A percentile compares a stretch with the other conserved stretches of the same genome.
These are phyloP conservation scores for Pseudorhombus dupliciocellatus DNA, from an alignment of 2,113 vertebrate species.

Conservation along the genomic window DNA sequence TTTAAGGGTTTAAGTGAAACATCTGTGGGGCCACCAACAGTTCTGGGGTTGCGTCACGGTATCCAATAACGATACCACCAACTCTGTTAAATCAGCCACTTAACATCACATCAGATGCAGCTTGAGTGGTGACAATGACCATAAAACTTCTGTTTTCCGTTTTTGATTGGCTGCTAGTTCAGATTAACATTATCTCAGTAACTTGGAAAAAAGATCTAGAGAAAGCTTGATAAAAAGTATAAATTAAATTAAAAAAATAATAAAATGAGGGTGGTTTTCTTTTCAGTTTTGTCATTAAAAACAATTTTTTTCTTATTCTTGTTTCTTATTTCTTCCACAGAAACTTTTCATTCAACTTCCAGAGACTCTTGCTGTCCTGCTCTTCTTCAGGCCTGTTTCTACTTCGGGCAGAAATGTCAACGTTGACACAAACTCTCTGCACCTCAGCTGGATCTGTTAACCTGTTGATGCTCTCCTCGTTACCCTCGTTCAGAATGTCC, in stretches of 20 bases:
- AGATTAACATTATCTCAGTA: not conserved
- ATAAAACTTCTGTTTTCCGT: too few relatives aligned
- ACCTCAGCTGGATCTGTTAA: conserved; percentile 88
- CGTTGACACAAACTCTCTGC: conserved; percentile 85
- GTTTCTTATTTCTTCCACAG: conserved; percentile 87
- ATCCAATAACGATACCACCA: conserved; percentile 22
- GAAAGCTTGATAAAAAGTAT: not conserved
- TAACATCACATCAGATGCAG: conserved; percentile 14
- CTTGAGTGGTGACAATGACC: not conserved
- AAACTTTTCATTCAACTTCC: conserved; percentile 94
- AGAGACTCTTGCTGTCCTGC: conserved; percentile 77
- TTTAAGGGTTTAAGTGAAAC: conserved; percentile 36
- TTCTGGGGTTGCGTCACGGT: not conserved
- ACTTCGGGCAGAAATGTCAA: conserved; percentile 51
- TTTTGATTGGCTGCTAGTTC: not conserved
- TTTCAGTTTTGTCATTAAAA: not conserved
- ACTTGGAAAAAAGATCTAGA: not conserved
- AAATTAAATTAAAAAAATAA: not conserved
- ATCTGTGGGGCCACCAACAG: conserved; percentile 33
- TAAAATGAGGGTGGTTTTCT: not conserved
- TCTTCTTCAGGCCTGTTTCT: conserved; percentile 46
- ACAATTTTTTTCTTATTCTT: not conserved
- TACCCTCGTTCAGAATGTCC: conserved; percentile 92
- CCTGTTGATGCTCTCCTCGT: conserved; percentile 87
- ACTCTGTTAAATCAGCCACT: conserved; percentile 1